Evolutionary conservation across 1,140 invertebrate genomes (phyloP).

Genomic region (Eupristina koningsbergeri): DNA sequence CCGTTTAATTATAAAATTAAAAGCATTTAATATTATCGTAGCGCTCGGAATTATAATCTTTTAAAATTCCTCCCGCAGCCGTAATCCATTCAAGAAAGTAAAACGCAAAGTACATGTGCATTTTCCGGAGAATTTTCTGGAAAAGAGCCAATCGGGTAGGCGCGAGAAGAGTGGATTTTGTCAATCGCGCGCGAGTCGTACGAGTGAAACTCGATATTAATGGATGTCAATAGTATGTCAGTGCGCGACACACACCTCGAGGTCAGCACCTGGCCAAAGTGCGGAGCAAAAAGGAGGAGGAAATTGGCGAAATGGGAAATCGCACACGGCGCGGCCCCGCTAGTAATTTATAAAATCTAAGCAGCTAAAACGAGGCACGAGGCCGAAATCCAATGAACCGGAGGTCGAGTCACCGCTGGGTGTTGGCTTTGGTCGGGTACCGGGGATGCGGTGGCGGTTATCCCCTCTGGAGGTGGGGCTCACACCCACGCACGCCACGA

Average conservation of each 20-base stretch:
- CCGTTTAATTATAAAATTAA: no score
- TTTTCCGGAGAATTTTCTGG: no score
- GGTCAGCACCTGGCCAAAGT: no score
- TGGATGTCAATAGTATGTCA: no score
- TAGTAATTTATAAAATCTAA: slow-evolving; percentile 50
- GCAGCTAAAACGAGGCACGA: slow-evolving; percentile 36
- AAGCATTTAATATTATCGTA: not conserved
- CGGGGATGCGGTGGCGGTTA: slow-evolving; percentile 23
- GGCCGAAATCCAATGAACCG: slow-evolving; percentile 49
- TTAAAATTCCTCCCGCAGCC: no score
- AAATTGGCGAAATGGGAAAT: not conserved
- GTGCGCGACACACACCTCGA: no score
- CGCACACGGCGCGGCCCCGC: not conserved
- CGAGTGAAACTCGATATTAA: not conserved
- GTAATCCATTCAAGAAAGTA: no score
- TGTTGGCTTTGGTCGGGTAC: not conserved
- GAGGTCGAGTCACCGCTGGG: not conserved
- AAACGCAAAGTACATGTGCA: no score
- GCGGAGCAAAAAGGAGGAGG: not conserved
- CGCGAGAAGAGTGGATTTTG: no score
- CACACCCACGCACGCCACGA: not conserved
- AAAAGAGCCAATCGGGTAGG: no score
- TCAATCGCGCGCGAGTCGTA: no score
- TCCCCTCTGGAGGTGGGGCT: not conserved
- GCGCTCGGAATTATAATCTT: not conserved